Percentiles rank a stretch among this genome's conserved stretches.
phyloP scores from a whole-genome alignment of 1,140 invertebrate species.

The Trinorchestia longiramus region DNA sequence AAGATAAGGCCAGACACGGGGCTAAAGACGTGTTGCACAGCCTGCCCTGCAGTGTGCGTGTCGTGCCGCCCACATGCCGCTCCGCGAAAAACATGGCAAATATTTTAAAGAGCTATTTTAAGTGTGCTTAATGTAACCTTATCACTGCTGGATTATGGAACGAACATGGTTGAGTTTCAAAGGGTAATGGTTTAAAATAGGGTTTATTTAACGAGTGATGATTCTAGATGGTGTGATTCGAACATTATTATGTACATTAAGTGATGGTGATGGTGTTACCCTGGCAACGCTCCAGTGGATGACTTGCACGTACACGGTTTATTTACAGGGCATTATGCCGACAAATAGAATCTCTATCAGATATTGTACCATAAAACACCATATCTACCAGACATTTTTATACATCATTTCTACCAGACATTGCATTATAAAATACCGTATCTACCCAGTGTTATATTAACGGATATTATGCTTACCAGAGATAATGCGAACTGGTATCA shows the following conservation, averaged over 20 bases:
- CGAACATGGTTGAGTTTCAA: not conserved
- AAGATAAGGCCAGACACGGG: not conserved
- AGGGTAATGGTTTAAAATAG: not conserved
- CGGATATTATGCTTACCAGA: too few species aligned
- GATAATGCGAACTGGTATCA: too few species aligned
- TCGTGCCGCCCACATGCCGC: not conserved
- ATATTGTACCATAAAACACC: too few species aligned
- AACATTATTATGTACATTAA: not conserved
- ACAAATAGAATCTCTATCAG: too few species aligned
- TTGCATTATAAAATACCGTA: too few species aligned
- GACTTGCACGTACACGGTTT: too few species aligned
- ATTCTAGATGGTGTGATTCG: not conserved
- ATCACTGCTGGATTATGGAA: not conserved
- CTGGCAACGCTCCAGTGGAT: too few species aligned
- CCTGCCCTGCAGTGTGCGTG: constrained; percentile 26
- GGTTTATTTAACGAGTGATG: not conserved
- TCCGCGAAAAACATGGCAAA: not conserved
- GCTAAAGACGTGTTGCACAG: constrained; percentile 26
- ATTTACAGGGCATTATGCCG: too few species aligned
- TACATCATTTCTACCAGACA: too few species aligned
- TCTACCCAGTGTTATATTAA: too few species aligned
- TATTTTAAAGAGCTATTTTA: not conserved
- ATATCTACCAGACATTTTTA: too few species aligned
- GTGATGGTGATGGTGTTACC: too few species aligned
- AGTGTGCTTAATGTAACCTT: not conserved